phyloP scores from a whole-genome alignment of 1,140 invertebrate genomes.

The Calliopsis andreniformis region DNA sequence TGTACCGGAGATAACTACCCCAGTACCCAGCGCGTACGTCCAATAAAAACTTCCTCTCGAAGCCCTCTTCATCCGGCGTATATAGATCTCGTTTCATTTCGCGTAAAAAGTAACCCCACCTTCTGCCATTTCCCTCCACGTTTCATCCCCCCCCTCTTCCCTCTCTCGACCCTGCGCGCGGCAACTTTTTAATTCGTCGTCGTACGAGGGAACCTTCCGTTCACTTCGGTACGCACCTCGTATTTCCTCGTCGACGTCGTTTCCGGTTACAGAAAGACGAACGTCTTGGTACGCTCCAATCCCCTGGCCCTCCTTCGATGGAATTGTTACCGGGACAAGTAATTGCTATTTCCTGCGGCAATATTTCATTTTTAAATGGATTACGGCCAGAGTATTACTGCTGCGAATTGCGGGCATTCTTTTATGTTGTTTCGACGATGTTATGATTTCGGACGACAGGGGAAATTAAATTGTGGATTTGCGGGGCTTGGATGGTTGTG shows the following conservation, averaged over 20 bases:
- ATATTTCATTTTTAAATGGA: not conserved
- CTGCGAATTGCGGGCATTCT: not conserved
- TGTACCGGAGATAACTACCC: conserved; percentile 55
- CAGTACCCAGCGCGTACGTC: conserved; percentile 44
- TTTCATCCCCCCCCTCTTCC: no score
- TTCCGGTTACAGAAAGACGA: conserved; percentile 42
- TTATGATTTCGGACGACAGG: no score
- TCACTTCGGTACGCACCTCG: not conserved
- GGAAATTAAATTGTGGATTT: no score
- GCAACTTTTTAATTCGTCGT: conserved; percentile 65
- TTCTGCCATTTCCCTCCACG: conserved; percentile 12
- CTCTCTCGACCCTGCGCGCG: not conserved
- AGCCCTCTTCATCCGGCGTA: conserved; percentile 41
- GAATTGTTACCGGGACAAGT: conserved; percentile 27
- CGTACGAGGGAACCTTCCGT: conserved; percentile 38
- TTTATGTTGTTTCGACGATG: not conserved
- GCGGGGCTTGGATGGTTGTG: no score
- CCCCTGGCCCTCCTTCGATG: conserved; percentile 9
- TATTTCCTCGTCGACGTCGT: conserved; percentile 34
- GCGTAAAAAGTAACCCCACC: conserved; percentile 44
- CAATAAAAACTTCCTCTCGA: conserved; percentile 66
- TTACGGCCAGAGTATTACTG: not conserved
- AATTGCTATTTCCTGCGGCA: conserved; percentile 1
- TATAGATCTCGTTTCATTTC: conserved; percentile 57
- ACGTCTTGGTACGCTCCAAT: conserved; percentile 1